Conservation (phyloP, 2,113 vertebrate genomes). For the Zosterops pallidus region DNA sequence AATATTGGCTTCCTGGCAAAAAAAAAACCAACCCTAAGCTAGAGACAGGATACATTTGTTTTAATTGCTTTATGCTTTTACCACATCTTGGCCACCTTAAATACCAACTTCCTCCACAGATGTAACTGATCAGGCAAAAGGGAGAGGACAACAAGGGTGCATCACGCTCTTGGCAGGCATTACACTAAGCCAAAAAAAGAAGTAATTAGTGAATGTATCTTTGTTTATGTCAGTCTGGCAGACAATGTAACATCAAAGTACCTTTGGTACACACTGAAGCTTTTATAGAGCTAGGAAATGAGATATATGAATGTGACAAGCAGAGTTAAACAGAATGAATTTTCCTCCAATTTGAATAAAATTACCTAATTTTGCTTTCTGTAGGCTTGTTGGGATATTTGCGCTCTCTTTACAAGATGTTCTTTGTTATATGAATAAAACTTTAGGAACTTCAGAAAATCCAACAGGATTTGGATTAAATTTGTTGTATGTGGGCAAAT, state of each 20-base stretch:
- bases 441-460: neutral
- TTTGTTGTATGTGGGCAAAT: neutral
- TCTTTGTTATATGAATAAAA: neutral
- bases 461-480: neutral
- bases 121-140: neutral
- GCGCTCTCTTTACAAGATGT: neutral
- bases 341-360: neutral
- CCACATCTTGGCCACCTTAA: neutral
- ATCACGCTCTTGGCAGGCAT: neutral
- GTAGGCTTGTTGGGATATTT: neutral
- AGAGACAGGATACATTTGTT: neutral
- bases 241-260: neutral
- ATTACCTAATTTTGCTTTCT: neutral
- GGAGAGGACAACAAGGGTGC: neutral
- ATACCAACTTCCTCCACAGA: neutral
- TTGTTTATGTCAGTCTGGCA: neutral
- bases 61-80: conserved; percentile 4
- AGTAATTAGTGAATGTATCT: neutral
- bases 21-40: neutral
- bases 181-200: neutral
- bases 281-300: neutral
- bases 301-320: neutral
- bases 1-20: neutral
- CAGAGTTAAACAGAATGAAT: neutral
- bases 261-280: neutral